Conservation (phyloP, 2,888 invertebrate genomes). For the Eurois occulta region DNA sequence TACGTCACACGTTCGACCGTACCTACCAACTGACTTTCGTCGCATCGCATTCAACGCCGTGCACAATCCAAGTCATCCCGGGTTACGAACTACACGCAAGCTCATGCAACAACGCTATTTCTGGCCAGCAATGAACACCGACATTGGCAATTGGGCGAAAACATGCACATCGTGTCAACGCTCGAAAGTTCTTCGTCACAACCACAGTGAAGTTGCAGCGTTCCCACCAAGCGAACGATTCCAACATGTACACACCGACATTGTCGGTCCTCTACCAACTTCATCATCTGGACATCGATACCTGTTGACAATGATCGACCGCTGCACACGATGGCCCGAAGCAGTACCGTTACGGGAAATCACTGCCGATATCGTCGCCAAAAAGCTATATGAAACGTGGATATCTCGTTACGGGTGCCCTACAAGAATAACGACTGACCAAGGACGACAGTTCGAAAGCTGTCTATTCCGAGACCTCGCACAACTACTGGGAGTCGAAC, state of each 20-base stretch:
- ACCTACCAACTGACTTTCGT: neutral
- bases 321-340: neutral
- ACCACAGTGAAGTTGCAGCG: accelerated
- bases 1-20: neutral
- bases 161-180: neutral
- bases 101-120: neutral
- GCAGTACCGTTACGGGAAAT: neutral
- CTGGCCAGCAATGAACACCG: neutral
- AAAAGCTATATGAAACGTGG: neutral
- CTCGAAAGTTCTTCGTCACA: neutral
- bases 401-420: neutral
- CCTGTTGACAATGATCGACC: neutral
- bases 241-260: neutral
- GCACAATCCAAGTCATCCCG: neutral
- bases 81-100: neutral
- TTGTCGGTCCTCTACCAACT: neutral
- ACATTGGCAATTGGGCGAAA: neutral
- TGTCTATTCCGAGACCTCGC: too few species aligned
- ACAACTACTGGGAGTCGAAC: too few species aligned
- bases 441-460: too few species aligned
- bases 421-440: too few species aligned
- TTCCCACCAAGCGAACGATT: constrained; percentile 2
- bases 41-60: neutral
- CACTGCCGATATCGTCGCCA: neutral
- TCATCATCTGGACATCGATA: neutral